These are phyloP conservation scores for Hystrix brachyura DNA, from an alignment of 2,113 vertebrate genomes.

Conservation along the genomic window DNA sequence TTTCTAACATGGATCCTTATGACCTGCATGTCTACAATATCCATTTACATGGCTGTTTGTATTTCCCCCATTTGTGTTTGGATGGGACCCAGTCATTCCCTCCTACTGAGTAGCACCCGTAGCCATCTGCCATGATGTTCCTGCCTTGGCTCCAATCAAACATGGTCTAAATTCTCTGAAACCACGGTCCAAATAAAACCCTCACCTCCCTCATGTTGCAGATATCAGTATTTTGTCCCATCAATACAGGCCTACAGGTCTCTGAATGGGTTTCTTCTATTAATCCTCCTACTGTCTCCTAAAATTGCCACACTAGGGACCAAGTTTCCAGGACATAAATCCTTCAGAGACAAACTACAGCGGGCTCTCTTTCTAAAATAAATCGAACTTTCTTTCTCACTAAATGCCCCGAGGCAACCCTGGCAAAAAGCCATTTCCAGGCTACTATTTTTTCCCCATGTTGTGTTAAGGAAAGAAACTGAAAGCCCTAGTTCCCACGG, in stretches of 20 bases:
- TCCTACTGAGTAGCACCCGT: no score
- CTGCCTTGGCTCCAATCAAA: background rate
- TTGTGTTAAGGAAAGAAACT: no score
- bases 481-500: background rate
- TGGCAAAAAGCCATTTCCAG: background rate
- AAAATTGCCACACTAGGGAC: background rate
- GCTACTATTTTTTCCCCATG: rapidly evolving
- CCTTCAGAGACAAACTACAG: background rate
- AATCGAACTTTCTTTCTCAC: background rate
- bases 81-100: no score
- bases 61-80: background rate
- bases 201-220: no score
- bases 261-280: background rate
- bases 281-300: background rate
- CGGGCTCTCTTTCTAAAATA: background rate
- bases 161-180: background rate
- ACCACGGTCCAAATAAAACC: background rate
- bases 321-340: background rate
- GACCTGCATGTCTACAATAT: rapidly evolving
- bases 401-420: background rate
- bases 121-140: background rate
- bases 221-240: background rate
- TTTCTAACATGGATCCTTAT: rapidly evolving
- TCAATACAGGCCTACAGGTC: background rate
- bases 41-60: rapidly evolving